A percentile compares a stretch with the other conserved stretches of the same genome.
Conservation (phyloP, 2,797 vertebrate genomes). For the Acanthurus tractus region DNA sequence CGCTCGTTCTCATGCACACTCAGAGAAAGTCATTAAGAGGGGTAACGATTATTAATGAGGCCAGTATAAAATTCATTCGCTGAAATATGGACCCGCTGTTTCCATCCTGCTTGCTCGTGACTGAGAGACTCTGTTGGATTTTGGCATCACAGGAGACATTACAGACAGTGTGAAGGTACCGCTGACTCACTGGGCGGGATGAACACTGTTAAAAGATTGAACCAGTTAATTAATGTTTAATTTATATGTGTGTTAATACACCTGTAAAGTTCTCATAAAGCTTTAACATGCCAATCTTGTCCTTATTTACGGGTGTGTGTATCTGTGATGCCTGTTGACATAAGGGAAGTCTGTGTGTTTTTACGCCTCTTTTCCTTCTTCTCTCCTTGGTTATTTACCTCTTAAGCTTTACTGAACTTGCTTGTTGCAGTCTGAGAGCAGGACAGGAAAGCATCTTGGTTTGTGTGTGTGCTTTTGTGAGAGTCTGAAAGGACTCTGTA, state of each 20-base stretch:
- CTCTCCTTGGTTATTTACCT: neutral
- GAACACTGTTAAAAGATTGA: slow-evolving; percentile 35
- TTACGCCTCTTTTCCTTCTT: neutral
- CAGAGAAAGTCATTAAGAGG: slow-evolving; percentile 70
- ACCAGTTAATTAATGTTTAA: slow-evolving; percentile 42
- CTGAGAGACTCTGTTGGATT: slow-evolving; percentile 48
- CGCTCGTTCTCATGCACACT: slow-evolving; percentile 42
- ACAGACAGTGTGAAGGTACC: slow-evolving; percentile 29
- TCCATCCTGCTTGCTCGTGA: slow-evolving; percentile 32
- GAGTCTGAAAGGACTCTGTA: neutral
- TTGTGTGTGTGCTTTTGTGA: slow-evolving; percentile 1
- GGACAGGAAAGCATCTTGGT: slow-evolving; percentile 3
- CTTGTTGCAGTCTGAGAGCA: neutral
- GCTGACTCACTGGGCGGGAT: slow-evolving; percentile 24
- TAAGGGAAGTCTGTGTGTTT: neutral
- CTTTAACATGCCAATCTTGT: slow-evolving; percentile 26
- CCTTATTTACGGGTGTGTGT: slow-evolving; percentile 16
- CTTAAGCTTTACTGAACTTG: neutral
- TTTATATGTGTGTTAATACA: slow-evolving; percentile 33
- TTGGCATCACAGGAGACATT: slow-evolving; percentile 53
- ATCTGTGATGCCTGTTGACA: neutral
- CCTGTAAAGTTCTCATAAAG: slow-evolving; percentile 12
- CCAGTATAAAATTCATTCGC: slow-evolving; percentile 42
- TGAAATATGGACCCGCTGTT: slow-evolving; percentile 69
- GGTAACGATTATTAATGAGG: slow-evolving; percentile 78